A percentile compares a stretch with the other conserved stretches of the same genome.
Conservation (phyloP, 2,797 vertebrate species). For the Sebastiscus albofasciatus region DNA sequence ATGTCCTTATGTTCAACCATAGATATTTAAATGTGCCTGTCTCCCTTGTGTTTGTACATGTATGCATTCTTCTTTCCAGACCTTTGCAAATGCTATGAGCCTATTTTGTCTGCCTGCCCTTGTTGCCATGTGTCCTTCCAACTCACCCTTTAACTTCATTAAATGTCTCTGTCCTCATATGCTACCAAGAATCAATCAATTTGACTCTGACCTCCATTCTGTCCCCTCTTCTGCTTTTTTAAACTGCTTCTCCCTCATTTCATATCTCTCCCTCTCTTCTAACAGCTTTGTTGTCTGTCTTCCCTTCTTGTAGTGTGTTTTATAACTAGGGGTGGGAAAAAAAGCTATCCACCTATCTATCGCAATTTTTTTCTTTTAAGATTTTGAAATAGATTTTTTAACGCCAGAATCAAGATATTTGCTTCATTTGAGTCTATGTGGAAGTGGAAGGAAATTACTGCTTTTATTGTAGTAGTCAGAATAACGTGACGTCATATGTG, state of each 20-base stretch:
- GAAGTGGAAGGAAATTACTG: accelerated
- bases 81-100: neutral
- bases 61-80: neutral
- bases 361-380: accelerated
- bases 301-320: neutral
- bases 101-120: neutral
- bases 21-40: neutral
- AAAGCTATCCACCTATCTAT: accelerated
- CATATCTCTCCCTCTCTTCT: neutral
- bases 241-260: conserved; percentile 5
- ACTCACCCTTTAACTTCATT: neutral
- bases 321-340: accelerated
- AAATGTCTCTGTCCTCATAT: conserved; percentile 1
- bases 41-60: neutral
- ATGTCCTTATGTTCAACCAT: neutral
- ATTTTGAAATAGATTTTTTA: accelerated
- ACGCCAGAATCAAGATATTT: too few relatives aligned
- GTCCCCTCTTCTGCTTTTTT: neutral
- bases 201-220: neutral
- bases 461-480: too few relatives aligned
- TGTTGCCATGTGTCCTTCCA: neutral
- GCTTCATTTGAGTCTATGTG: too few relatives aligned
- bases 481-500: too few relatives aligned
- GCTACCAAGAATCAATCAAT: neutral
- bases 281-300: neutral